Evolutionary conservation across 2,113 vertebrate genomes (phyloP).

Genomic region (Prinia subflava): DNA sequence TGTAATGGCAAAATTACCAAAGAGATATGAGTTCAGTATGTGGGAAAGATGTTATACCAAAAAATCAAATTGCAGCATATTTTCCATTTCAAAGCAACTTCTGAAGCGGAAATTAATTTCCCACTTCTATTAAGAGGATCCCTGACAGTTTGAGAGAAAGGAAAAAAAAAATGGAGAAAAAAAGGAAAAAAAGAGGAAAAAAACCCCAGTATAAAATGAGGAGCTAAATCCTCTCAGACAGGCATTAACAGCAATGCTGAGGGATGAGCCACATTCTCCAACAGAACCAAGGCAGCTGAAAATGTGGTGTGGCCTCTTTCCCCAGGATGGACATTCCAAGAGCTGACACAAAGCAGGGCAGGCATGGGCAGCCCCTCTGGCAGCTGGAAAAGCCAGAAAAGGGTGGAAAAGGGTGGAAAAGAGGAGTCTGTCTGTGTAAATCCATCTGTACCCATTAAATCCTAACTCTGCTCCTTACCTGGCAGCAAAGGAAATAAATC

Average conservation of each 20-base stretch:
- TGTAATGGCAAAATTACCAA: neutral
- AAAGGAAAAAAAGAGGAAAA: neutral
- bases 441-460: neutral
- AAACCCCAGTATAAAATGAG: neutral
- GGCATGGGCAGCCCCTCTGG: neutral
- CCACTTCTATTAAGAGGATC: neutral
- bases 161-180: fast-evolving
- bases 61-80: neutral
- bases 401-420: too few species aligned
- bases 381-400: neutral
- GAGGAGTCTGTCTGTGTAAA: neutral
- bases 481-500: neutral
- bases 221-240: neutral
- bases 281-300: neutral
- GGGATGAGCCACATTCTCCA: neutral
- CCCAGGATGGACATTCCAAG: neutral
- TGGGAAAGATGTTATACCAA: neutral
- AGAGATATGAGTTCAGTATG: neutral
- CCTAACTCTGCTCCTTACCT: neutral
- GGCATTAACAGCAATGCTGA: neutral
- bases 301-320: neutral
- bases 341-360: neutral
- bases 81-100: conserved; percentile 15
- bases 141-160: neutral
- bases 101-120: conserved; percentile 22